phyloP scores from a whole-genome alignment of 2,113 vertebrate species.

The Electrona antarctica region DNA sequence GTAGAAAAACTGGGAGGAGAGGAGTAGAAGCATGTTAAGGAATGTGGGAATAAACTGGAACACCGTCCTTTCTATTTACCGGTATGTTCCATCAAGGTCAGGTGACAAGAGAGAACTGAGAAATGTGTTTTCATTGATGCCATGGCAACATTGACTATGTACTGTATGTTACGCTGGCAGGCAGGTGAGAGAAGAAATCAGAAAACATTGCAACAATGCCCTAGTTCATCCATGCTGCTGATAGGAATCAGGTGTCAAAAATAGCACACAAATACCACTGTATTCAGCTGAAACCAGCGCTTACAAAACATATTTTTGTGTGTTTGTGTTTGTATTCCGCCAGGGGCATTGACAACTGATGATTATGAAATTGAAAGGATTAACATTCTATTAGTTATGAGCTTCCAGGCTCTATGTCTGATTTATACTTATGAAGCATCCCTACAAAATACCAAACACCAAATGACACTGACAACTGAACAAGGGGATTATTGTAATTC shows the following conservation, averaged over 20 bases:
- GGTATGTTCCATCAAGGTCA: slow-evolving; percentile 42
- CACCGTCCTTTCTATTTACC: too few relatives aligned
- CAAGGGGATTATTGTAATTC: background rate
- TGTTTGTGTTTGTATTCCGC: slow-evolving; percentile 6
- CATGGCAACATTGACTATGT: slow-evolving; percentile 60
- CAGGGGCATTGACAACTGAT: slow-evolving; percentile 9
- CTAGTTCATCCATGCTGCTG: background rate
- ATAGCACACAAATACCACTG: background rate
- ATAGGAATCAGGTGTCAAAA: slow-evolving; percentile 42
- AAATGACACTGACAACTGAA: background rate
- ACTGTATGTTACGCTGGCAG: background rate
- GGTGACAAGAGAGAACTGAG: slow-evolving; percentile 43
- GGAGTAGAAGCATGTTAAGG: background rate
- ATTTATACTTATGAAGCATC: slow-evolving; percentile 15
- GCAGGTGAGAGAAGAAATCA: slow-evolving; percentile 14
- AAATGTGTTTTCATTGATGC: slow-evolving; percentile 46
- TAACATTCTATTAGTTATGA: slow-evolving; percentile 22
- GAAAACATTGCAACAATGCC: background rate
- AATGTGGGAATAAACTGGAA: slow-evolving; percentile 9
- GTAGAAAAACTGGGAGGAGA: background rate
- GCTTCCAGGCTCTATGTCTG: slow-evolving; percentile 2
- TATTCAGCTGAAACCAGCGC: slow-evolving; percentile 2
- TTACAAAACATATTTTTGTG: background rate
- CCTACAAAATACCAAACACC: background rate
- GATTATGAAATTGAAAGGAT: slow-evolving; percentile 33